These are phyloP conservation scores for Dynastes hyllus DNA, from an alignment of 2,888 invertebrate genomes.

Conservation along the genomic window DNA sequence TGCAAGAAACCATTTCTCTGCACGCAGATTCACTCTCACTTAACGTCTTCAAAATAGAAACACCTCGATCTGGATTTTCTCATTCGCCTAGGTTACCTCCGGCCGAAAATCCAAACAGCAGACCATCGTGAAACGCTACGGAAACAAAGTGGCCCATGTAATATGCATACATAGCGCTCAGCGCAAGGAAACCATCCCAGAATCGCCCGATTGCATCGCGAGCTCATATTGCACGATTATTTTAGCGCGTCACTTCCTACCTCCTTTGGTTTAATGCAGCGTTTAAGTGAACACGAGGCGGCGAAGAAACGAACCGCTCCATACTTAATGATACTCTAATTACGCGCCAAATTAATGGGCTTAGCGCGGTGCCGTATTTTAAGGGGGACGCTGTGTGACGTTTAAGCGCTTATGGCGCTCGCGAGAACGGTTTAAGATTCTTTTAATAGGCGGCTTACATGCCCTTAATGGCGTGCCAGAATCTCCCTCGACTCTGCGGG, in stretches of 20 bases:
- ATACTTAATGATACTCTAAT: constrained; percentile 62
- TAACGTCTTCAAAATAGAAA: no score
- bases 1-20: no score
- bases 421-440: constrained; percentile 50
- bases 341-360: constrained; percentile 61
- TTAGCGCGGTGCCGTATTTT: constrained; percentile 53
- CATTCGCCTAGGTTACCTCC: no score
- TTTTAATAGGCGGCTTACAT: constrained; percentile 45
- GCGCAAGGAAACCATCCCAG: no score
- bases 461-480: constrained; percentile 33
- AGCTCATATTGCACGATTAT: constrained; percentile 24
- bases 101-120: no score
- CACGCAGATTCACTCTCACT: no score
- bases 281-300: not conserved
- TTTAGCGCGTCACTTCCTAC: not conserved
- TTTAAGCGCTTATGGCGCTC: constrained; percentile 45
- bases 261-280: not conserved
- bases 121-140: no score
- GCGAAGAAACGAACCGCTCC: constrained; percentile 52
- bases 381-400: constrained; percentile 37
- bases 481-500: no score
- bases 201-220: not conserved
- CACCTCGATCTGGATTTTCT: no score
- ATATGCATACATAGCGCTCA: no score
- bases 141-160: no score